phyloP scores from a whole-genome alignment of 2,113 vertebrate species.

The Microcebus ravelobensis region DNA sequence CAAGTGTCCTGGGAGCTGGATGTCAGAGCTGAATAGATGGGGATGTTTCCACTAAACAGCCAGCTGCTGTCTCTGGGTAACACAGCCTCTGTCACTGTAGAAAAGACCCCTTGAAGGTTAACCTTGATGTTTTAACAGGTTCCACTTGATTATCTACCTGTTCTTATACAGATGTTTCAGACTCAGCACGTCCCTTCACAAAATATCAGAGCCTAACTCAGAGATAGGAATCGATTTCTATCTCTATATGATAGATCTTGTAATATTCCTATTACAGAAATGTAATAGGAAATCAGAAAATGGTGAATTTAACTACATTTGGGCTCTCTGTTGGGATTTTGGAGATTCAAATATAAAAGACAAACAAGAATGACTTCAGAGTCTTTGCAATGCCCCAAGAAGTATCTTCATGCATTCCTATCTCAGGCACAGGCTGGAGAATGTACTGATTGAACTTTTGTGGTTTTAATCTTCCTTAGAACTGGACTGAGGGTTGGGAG shows the following conservation, averaged over 20 bases:
- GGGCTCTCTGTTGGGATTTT: background rate
- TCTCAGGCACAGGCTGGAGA: background rate
- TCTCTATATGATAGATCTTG: too few relatives aligned
- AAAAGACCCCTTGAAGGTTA: slow-evolving; percentile 43
- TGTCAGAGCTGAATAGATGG: background rate
- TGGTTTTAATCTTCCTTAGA: background rate
- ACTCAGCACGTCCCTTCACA: background rate
- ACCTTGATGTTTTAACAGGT: slow-evolving; percentile 40
- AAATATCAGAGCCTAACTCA: background rate
- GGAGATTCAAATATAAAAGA: slow-evolving; percentile 39
- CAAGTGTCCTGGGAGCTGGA: slow-evolving; percentile 49
- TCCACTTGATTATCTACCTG: background rate
- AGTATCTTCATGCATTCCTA: background rate
- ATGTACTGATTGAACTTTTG: background rate
- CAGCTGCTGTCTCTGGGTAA: slow-evolving; percentile 5
- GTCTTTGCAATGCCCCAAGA: background rate
- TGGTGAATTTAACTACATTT: background rate
- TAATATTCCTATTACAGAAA: too few relatives aligned
- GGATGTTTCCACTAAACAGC: slow-evolving; percentile 20
- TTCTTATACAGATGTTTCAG: slow-evolving; percentile 26
- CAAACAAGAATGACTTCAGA: background rate
- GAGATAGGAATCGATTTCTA: background rate
- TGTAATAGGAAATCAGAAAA: background rate
- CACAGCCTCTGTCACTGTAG: background rate
- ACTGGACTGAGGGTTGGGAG: background rate